Evolutionary conservation across 2,888 invertebrate genomes (phyloP).

Genomic region (Omphaloscelis lunosa): DNA sequence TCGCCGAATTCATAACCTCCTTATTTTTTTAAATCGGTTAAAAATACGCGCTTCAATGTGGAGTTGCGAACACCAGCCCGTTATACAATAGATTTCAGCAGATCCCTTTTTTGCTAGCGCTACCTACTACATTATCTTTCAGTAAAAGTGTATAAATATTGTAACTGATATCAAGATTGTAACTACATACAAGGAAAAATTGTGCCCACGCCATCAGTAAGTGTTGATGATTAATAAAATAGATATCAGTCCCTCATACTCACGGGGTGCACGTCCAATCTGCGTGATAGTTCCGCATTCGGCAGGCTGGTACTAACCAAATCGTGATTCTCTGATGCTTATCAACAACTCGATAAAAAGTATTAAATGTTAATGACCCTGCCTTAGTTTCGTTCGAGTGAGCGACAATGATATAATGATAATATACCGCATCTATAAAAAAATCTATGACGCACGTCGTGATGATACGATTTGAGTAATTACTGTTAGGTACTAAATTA

Average conservation of each 20-base stretch:
- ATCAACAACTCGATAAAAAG: slow-evolving; percentile 60
- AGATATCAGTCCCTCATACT: slow-evolving; percentile 8
- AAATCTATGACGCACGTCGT: slow-evolving; percentile 45
- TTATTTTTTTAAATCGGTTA: not conserved
- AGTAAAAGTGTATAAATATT: slow-evolving; percentile 42
- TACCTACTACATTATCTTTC: slow-evolving; percentile 36
- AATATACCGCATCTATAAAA: slow-evolving; percentile 41
- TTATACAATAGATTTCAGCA: not conserved
- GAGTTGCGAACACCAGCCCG: not conserved
- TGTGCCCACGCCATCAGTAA: slow-evolving; percentile 36
- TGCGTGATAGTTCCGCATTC: slow-evolving; percentile 49
- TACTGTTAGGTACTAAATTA: slow-evolving; percentile 4
- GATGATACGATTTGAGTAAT: slow-evolving; percentile 23
- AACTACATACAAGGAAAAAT: slow-evolving; percentile 34
- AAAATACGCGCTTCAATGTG: not conserved
- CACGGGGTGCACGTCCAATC: slow-evolving; percentile 26
- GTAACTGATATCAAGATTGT: slow-evolving; percentile 35
- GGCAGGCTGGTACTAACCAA: slow-evolving; percentile 32
- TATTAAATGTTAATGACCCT: slow-evolving; percentile 65
- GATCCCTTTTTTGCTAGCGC: slow-evolving; percentile 13
- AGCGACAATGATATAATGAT: slow-evolving; percentile 23
- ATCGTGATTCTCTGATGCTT: slow-evolving; percentile 55
- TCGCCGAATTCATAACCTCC: not conserved
- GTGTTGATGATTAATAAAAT: slow-evolving; percentile 36
- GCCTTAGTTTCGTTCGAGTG: slow-evolving; percentile 50